Conservation (phyloP, 2,797 vertebrate species). For the Dromococcyx pavoninus region DNA sequence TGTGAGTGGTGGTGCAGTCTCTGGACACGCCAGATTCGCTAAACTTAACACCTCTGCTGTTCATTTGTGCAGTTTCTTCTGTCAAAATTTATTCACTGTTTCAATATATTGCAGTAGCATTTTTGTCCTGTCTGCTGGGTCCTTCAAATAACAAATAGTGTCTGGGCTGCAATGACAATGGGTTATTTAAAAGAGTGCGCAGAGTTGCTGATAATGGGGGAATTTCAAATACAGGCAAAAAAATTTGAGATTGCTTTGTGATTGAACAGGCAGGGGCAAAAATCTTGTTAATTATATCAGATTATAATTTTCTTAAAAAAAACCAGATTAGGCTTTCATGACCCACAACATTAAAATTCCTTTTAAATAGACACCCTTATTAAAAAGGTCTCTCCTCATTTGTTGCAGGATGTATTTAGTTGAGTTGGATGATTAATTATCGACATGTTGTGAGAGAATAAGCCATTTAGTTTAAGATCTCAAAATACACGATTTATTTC, state of each 20-base stretch:
- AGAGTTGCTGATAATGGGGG: neutral
- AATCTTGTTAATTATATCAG: neutral
- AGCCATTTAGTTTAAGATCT: neutral
- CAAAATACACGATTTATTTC: neutral
- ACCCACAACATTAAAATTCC: neutral
- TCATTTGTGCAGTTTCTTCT: neutral
- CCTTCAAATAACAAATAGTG: neutral
- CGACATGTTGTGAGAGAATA: neutral
- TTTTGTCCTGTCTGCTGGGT: neutral
- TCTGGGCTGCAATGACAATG: neutral
- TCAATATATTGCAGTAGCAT: neutral
- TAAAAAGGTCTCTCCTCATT: neutral
- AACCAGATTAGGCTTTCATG: neutral
- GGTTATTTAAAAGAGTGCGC: neutral
- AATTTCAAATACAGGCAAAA: neutral
- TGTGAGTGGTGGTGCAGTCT: neutral
- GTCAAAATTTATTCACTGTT: neutral
- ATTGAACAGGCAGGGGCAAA: neutral
- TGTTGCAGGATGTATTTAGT: neutral
- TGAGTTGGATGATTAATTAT: neutral
- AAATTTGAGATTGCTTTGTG: neutral
- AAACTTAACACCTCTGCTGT: neutral
- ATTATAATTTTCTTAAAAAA: neutral
- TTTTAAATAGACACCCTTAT: neutral
- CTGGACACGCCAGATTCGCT: neutral